Evolutionary conservation across 2,888 invertebrate species (phyloP).

Genomic region (Clitarchus hookeri): DNA sequence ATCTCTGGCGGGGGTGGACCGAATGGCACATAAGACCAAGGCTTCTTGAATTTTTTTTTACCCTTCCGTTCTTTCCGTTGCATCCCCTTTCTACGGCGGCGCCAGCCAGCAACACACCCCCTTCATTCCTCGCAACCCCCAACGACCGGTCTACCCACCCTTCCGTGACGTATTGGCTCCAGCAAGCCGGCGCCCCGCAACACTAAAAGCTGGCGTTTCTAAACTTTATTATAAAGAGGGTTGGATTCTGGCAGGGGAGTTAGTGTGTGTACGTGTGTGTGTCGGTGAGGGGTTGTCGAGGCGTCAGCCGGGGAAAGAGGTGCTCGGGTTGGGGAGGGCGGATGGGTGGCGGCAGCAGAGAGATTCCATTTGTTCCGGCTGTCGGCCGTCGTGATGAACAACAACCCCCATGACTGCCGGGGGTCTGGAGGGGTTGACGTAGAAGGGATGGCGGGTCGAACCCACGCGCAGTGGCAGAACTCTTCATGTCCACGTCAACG

Average conservation of each 20-base stretch:
- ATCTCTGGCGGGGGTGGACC: not conserved
- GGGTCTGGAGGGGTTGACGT: too few relatives aligned
- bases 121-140: not conserved
- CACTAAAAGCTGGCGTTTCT: slow-evolving; percentile 23
- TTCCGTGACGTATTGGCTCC: not conserved
- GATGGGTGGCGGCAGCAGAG: slow-evolving; percentile 6
- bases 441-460: not conserved
- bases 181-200: slow-evolving; percentile 2
- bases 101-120: not conserved
- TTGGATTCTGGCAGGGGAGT: not conserved
- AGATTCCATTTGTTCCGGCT: slow-evolving; percentile 27
- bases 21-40: not conserved
- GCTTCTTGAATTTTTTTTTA: not conserved
- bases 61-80: not conserved
- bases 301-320: not conserved
- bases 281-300: not conserved
- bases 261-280: not conserved
- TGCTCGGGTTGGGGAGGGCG: not conserved
- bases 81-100: not conserved
- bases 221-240: slow-evolving; percentile 29
- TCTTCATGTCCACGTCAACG: not conserved
- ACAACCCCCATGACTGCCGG: not conserved
- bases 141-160: not conserved
- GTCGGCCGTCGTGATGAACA: slow-evolving; percentile 22
- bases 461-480: not conserved